phyloP scores from a whole-genome alignment of 2,797 vertebrate genomes.

The Lagorchestes hirsutus region DNA sequence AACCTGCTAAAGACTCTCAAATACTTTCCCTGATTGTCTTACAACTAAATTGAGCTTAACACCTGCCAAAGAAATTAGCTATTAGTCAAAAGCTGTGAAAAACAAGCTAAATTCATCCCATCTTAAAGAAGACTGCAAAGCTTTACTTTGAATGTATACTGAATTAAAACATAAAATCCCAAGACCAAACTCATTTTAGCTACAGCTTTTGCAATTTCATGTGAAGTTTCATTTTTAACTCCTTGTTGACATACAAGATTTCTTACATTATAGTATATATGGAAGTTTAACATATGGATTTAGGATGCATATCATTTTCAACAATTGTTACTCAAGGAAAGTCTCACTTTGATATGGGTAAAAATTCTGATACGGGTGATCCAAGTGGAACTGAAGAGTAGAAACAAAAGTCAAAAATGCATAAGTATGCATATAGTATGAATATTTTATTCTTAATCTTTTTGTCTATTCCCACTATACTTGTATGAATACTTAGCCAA shows the following conservation, averaged over 20 bases:
- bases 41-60: slow-evolving; percentile 66
- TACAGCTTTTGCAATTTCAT: background rate
- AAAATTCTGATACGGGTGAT: background rate
- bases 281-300: background rate
- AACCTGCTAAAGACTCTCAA: slow-evolving; percentile 70
- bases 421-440: background rate
- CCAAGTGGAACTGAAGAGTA: background rate
- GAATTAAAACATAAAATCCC: background rate
- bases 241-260: background rate
- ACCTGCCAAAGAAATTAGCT: slow-evolving; percentile 66
- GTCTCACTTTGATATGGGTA: background rate
- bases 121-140: slow-evolving; percentile 42
- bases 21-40: slow-evolving; percentile 58
- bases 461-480: background rate
- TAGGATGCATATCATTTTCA: background rate
- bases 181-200: background rate
- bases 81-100: slow-evolving; percentile 71
- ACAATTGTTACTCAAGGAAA: background rate
- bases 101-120: background rate
- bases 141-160: background rate
- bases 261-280: background rate
- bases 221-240: background rate
- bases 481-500: background rate
- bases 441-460: background rate
- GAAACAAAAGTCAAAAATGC: background rate